Base-by-base conservation (phyloP, 1,140 invertebrate species). In the Phymorhynchus buccinoides region DNA sequence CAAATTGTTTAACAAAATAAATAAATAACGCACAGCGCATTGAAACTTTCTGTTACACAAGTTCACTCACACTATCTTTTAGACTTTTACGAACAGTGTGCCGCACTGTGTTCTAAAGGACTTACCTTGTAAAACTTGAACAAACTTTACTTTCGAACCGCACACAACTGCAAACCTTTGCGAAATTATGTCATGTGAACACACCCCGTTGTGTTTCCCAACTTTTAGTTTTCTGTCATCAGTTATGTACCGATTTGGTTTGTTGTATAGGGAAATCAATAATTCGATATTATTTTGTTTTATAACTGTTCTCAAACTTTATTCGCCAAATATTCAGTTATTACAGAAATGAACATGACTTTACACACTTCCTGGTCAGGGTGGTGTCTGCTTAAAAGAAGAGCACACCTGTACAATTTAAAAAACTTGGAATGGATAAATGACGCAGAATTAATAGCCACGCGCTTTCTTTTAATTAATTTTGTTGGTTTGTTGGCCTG, bases 71-170 rank as follows among this genome's bases (percentile, higher is more conserved):
- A 52, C 22, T 52, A 52, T 52, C 48, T 52, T 52, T 18, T 62
- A 22, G n/a, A 62, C 12, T 62, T 62, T 27, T 18, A 62, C 22
- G n/a, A 27, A 6, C 12, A 62, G 22, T 0, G 6, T 62, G 56
- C 22, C 22, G n/a, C 56, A 62, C 56, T 62, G n/a, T 14, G 22
- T 62, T 14, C 56, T 27, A 16, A 16, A 18, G 22, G 22, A 27
- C 56, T 27, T 62, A 62, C 56, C 56, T 62, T 62, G 56, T 62
- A 62, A 62, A 62, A 3, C n/a, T 62, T 27, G 18, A 27, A 4
- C 56, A 62, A 62, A 62, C 56, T 62, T 62, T 62, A 62, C 56
- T 62, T 62, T 62, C 56, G 56, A 62, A 62, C 56, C 56, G 56
- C 56, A 18, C 56, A 62, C 56, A 22, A 14, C 56, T 62, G 56